Percentiles rank a stretch among this genome's conserved stretches.
Evolutionary conservation across 2,797 vertebrate genomes (phyloP).

Genomic region (Syngnathus rostellatus): DNA sequence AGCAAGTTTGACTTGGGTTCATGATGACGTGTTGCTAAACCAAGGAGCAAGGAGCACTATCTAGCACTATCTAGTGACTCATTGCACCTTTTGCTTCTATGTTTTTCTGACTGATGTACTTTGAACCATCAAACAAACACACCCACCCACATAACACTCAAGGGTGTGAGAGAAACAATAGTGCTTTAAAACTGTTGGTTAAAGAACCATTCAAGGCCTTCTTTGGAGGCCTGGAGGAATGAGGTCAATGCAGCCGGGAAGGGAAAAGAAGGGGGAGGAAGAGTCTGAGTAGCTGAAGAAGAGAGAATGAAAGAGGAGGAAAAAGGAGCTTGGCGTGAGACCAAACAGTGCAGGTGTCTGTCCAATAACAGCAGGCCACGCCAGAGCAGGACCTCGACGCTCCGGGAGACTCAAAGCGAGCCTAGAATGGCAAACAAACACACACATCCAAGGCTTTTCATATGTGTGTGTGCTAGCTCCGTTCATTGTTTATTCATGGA

Average conservation of each 20-base stretch:
- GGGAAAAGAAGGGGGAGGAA: slow-evolving; percentile 4
- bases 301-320: slow-evolving; percentile 22
- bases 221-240: neutral
- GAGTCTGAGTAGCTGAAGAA: slow-evolving; percentile 13
- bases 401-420: slow-evolving; percentile 31
- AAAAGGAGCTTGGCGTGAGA: slow-evolving; percentile 49
- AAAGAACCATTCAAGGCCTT: neutral
- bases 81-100: neutral
- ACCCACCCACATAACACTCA: too few species aligned
- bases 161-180: neutral
- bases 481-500: slow-evolving; percentile 37
- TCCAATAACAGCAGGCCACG: slow-evolving; percentile 49
- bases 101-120: neutral
- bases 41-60: neutral
- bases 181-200: neutral
- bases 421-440: slow-evolving; percentile 45
- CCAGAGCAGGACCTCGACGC: slow-evolving; percentile 45
- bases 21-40: neutral
- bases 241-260: neutral
- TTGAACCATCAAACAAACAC: neutral
- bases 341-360: slow-evolving; percentile 65
- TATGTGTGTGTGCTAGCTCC: neutral
- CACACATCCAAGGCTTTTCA: slow-evolving; percentile 11
- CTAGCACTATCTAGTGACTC: neutral
- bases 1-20: too few species aligned